These are phyloP conservation scores for Conus canariensis DNA, from an alignment of 2,888 invertebrate species.

Conservation along the genomic window DNA sequence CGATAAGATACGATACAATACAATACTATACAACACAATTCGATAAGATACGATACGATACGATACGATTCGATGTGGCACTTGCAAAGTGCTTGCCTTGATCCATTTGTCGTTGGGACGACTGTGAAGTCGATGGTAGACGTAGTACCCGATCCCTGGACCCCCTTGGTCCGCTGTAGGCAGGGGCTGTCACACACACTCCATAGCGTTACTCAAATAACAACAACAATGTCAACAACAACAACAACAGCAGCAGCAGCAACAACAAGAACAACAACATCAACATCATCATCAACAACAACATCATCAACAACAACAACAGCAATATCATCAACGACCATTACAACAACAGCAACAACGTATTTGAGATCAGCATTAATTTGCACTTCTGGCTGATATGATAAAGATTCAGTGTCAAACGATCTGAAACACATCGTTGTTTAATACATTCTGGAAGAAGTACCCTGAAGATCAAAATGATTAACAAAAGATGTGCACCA, in stretches of 20 bases:
- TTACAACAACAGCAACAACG: background rate
- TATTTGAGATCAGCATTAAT: background rate
- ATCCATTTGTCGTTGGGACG: constrained; percentile 26
- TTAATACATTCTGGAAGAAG: too few species aligned
- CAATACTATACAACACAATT: background rate
- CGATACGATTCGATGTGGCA: background rate
- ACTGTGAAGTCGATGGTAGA: constrained; percentile 84
- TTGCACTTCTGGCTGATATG: background rate
- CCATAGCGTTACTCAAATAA: too few species aligned
- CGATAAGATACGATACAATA: background rate
- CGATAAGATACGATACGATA: background rate
- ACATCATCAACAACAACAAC: background rate
- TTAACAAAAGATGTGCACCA: too few species aligned
- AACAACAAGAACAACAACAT: background rate
- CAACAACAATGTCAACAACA: background rate
- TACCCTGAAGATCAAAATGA: too few species aligned
- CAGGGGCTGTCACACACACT: constrained; percentile 54
- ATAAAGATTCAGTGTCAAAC: too few species aligned
- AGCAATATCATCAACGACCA: background rate
- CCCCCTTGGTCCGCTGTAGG: constrained; percentile 89
- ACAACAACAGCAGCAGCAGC: background rate
- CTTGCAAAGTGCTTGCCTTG: constrained; percentile 8
- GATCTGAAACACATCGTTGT: too few species aligned
- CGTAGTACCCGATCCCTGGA: constrained; percentile 92
- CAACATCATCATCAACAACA: background rate